Conservation (phyloP, 2,888 invertebrate genomes). For the Resseliella maxima region DNA sequence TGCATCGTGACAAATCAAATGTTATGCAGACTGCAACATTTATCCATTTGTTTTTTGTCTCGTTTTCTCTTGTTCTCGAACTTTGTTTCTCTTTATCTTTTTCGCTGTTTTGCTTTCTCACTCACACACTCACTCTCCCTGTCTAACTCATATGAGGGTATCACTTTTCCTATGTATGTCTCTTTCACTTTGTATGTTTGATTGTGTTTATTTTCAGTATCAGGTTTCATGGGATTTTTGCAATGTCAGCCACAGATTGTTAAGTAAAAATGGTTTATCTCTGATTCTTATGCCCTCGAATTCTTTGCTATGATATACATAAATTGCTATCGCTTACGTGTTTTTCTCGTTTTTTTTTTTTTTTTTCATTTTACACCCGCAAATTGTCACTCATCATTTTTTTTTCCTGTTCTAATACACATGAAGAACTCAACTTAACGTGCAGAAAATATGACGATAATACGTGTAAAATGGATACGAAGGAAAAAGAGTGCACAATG, state of each 20-base stretch:
- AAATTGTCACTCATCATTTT: constrained; percentile 26
- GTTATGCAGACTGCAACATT: constrained; percentile 1
- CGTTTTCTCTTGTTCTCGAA: too few species aligned
- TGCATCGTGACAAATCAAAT: constrained; percentile 6
- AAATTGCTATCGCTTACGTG: constrained; percentile 27
- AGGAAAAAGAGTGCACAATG: neutral
- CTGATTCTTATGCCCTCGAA: neutral
- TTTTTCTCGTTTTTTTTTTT: neutral
- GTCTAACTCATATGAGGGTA: neutral
- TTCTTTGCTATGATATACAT: neutral
- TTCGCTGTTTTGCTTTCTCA: too few species aligned
- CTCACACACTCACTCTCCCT: too few species aligned
- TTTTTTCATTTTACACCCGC: neutral
- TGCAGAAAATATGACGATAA: neutral
- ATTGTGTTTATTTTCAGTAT: constrained; percentile 27
- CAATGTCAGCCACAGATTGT: constrained; percentile 48
- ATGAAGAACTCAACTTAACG: neutral
- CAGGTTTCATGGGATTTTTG: constrained; percentile 37
- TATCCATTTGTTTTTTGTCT: too few species aligned
- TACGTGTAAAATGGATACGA: neutral
- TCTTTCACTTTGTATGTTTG: neutral
- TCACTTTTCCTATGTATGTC: neutral
- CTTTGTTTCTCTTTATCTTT: too few species aligned
- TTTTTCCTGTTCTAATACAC: neutral
- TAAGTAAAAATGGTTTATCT: constrained; percentile 32